These are phyloP conservation scores for Aleiodes alternator DNA, from an alignment of 2,888 invertebrate species.

Conservation along the genomic window DNA sequence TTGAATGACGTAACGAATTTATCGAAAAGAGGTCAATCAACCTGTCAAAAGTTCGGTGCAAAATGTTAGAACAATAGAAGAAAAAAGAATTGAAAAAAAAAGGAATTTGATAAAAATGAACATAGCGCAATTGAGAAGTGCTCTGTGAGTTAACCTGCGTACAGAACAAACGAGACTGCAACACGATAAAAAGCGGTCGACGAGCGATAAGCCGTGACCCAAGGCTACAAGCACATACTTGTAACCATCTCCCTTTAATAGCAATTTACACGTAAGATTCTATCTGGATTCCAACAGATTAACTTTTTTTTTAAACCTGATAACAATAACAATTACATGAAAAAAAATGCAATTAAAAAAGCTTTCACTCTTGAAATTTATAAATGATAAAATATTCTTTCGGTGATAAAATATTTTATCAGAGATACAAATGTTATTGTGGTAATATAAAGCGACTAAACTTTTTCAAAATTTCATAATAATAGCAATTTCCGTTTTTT, in stretches of 20 bases:
- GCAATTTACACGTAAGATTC: constrained; percentile 1
- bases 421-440: no score
- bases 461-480: no score
- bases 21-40: neutral
- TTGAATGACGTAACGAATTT: neutral
- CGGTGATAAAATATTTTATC: no score
- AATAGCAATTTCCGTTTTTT: no score
- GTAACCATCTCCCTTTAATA: constrained; percentile 3
- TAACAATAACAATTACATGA: no score
- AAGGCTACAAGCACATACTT: neutral
- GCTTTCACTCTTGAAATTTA: no score
- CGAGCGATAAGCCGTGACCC: constrained; percentile 26
- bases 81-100: neutral
- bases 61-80: neutral
- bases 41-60: neutral
- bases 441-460: no score
- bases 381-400: no score
- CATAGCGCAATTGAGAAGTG: constrained; percentile 10
- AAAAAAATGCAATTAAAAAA: no score
- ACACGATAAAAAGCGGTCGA: constrained; percentile 32
- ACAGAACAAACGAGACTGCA: constrained; percentile 26
- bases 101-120: constrained; percentile 6
- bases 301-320: neutral
- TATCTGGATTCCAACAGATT: constrained; percentile 5
- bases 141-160: constrained; percentile 19